Evolutionary conservation across 2,113 vertebrate genomes (phyloP), one percentile per base, ranked within the genome.

Genomic region (Mesembrinibis cayennensis): DNA sequence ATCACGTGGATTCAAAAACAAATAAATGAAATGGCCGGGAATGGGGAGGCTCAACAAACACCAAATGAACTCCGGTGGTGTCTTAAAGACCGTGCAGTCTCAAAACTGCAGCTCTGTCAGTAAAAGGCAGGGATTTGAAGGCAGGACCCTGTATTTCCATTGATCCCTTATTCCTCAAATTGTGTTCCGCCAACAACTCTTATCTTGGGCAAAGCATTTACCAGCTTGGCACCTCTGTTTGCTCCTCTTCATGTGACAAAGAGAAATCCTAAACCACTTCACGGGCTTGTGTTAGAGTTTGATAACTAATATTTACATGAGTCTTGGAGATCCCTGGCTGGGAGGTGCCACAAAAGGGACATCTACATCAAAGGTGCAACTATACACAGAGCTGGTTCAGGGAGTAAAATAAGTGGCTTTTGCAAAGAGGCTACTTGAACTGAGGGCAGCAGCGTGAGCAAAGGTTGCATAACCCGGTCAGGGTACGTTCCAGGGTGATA

Each of bases 401-500:
- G 47, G 29, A 78, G n/a, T 45, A 53, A 22, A 65, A 18, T 53
- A 66, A 77, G 8, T 42, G 65, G 44, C n/a, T 92, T 83, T 82
- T 74, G 50, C 36, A 67, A 89, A 82, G 23, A 87, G 67, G 13
- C 71, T 86, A 21, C 94, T 91, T 95, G 84, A 94, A 53, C 62
- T 16, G 20, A 91, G 58, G 50, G 78, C 91, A 87, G 58, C 20
- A 34, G 25, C 5, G 1, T 6, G 23, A 91, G 59, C 55, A 59
- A 47, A 82, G 38, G 29, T 96, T 96, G 70, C 91, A 63, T 50
- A 97, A 90, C 23, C 16, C 11, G 2, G 23, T 7, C 47, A 47
- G 83, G 62, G 25, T 44, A 52, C 0, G 1, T 88, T 90, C 74
- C 71, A 44, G 82, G 49, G 13, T 47, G 42, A 77, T 47, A 77